phyloP scores from a whole-genome alignment of 2,113 vertebrate genomes.

The Trinectes maculatus region DNA sequence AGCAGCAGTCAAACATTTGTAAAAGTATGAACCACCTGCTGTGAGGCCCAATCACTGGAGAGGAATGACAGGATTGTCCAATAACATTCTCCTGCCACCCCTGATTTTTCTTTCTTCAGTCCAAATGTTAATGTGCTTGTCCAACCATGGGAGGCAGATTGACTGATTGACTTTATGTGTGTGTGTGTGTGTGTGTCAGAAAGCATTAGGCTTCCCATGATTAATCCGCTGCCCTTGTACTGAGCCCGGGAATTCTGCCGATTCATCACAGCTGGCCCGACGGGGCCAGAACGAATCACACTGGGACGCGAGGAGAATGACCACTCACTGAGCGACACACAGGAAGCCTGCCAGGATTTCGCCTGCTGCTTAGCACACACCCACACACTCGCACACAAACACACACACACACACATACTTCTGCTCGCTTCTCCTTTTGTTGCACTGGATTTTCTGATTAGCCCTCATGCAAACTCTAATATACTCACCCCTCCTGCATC shows the following conservation, averaged over 20 bases:
- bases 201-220: constrained; percentile 72
- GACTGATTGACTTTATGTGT: constrained; percentile 42
- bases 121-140: constrained; percentile 48
- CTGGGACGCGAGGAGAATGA: constrained; percentile 74
- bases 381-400: constrained; percentile 29
- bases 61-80: constrained; percentile 63
- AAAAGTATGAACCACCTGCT: constrained; percentile 53
- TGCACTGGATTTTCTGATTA: constrained; percentile 47
- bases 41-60: constrained; percentile 23
- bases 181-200: constrained; percentile 58
- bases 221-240: constrained; percentile 74
- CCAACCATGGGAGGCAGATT: constrained; percentile 46
- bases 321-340: constrained; percentile 66
- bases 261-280: constrained; percentile 79
- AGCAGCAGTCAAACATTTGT: constrained; percentile 31
- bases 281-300: constrained; percentile 71
- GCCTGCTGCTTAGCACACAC: constrained; percentile 27
- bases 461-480: constrained; percentile 1
- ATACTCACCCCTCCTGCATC: neutral
- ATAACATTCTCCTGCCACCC: constrained; percentile 45
- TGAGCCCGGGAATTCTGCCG: constrained; percentile 77
- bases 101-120: constrained; percentile 61
- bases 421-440: constrained; percentile 37
- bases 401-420: constrained; percentile 11
- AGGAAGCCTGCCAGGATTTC: constrained; percentile 72